These are phyloP conservation scores for Merops nubicus DNA, from an alignment of 2,113 vertebrate species.

Conservation along the genomic window DNA sequence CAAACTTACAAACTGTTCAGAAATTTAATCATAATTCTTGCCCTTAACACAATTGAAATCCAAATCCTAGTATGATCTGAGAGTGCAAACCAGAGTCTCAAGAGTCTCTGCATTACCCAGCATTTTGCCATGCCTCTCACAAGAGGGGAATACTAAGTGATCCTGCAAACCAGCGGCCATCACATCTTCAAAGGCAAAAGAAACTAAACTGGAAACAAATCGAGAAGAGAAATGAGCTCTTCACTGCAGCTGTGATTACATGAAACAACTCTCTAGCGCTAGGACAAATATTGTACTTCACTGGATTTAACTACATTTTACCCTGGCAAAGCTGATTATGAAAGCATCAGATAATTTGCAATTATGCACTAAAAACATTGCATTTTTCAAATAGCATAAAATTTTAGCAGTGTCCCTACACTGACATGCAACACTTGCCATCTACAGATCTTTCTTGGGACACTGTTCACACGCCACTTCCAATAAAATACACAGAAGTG, in stretches of 20 bases:
- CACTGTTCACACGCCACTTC: neutral
- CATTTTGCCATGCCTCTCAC: neutral
- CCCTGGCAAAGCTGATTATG: neutral
- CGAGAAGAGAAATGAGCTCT: neutral
- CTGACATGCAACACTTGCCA: rapidly evolving
- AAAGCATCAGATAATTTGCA: neutral
- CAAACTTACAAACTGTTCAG: neutral
- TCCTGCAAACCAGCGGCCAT: neutral
- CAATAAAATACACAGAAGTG: neutral
- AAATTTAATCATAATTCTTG: neutral
- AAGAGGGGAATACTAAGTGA: neutral
- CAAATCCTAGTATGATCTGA: neutral
- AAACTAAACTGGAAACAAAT: constrained; percentile 4
- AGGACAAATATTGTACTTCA: constrained; percentile 3
- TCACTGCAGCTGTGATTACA: constrained; percentile 17
- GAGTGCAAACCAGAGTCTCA: neutral
- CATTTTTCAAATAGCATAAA: neutral
- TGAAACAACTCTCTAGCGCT: neutral
- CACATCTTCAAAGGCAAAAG: neutral
- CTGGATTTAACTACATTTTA: neutral
- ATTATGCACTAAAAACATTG: neutral
- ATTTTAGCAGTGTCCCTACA: neutral
- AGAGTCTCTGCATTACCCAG: neutral
- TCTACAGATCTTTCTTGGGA: neutral
- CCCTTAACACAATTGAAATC: neutral